These are phyloP conservation scores for Dromococcyx pavoninus DNA, from an alignment of 2,797 vertebrate genomes.

Conservation along the genomic window DNA sequence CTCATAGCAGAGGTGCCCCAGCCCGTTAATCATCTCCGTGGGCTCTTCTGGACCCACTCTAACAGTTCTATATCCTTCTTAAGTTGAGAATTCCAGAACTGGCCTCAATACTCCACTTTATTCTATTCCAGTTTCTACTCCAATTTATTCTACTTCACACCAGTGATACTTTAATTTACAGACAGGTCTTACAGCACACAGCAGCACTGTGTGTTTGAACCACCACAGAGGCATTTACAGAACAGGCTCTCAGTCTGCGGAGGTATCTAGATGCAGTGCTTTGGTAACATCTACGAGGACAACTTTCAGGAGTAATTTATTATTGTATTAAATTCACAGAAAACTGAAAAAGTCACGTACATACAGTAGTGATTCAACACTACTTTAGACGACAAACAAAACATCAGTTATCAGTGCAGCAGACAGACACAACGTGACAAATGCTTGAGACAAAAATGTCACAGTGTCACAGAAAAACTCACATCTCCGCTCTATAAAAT, in stretches of 20 bases:
- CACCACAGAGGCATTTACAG: background rate
- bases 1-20: too few species aligned
- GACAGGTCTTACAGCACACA: rapidly evolving
- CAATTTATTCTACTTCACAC: too few species aligned
- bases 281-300: background rate
- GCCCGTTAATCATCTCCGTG: too few species aligned
- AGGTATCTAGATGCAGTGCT: background rate
- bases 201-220: background rate
- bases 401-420: background rate
- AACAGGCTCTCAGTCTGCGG: background rate
- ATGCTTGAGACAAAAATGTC: background rate
- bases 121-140: too few species aligned
- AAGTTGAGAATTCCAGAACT: too few species aligned
- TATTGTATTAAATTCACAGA: background rate
- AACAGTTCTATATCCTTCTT: too few species aligned
- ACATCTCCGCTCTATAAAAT: background rate
- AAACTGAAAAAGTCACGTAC: background rate
- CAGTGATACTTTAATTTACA: background rate
- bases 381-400: background rate
- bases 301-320: background rate
- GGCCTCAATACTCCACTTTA: too few species aligned
- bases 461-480: background rate
- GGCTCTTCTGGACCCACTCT: too few species aligned
- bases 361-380: background rate
- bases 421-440: background rate